Percentiles rank a stretch among this genome's conserved stretches.
phyloP scores from a whole-genome alignment of 2,113 vertebrate species.

The Pycnonotus jocosus region DNA sequence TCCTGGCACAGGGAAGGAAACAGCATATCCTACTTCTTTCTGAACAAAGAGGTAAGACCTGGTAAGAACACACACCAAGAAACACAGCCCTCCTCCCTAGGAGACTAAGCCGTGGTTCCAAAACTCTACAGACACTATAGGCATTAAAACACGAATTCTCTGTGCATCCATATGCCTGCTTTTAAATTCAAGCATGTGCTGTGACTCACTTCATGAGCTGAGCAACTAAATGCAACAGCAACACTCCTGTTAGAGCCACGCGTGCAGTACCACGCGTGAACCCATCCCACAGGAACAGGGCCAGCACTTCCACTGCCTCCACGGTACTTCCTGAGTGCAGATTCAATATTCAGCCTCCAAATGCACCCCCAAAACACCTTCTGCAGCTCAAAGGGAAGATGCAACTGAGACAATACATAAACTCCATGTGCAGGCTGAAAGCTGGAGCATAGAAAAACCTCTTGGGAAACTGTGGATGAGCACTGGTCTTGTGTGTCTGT shows the following conservation, averaged over 20 bases:
- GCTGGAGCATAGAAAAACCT: neutral
- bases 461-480: neutral
- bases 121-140: neutral
- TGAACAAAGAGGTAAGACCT: neutral
- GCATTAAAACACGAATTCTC: neutral
- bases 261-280: rapidly evolving
- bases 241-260: neutral
- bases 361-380: neutral
- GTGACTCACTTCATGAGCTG: neutral
- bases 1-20: neutral
- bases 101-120: neutral
- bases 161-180: neutral
- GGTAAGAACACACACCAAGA: neutral
- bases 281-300: neutral
- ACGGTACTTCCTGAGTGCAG: rapidly evolving
- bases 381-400: neutral
- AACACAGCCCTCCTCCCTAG: neutral
- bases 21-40: neutral
- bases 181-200: neutral
- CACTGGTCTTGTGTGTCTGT: neutral
- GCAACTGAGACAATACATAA: neutral
- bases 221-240: neutral
- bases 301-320: neutral
- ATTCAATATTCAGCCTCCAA: neutral
- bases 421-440: neutral